Evolutionary conservation across 2,888 invertebrate genomes (phyloP), one percentile per base, ranked within the genome.

Genomic region (Epirrhoe tristata): DNA sequence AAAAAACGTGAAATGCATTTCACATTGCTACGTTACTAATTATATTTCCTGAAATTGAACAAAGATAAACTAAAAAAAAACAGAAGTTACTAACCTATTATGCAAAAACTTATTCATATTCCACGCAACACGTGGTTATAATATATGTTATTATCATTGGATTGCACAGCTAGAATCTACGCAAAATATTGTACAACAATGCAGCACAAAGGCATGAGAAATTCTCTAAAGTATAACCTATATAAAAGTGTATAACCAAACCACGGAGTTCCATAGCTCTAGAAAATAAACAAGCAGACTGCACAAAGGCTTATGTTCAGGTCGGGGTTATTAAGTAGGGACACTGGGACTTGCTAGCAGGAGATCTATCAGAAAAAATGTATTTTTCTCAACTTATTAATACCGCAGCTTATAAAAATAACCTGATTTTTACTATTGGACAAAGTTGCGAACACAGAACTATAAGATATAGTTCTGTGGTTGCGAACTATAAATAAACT

Each of bases 281-380:
- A 48, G 48, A 55, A 55, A 34, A 39, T 24, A 58, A 63, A 58
- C 17, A 46, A 24, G 46, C 55, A 54, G 50, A 54, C 50, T 58
- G 54, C 58, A 64, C 63, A 64, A 64, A 64, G 54, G 58, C 24
- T 63, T 63, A 63, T 51, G n/a, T n/a, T n/a, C n/a, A n/a, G 39
- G 31, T 39, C 58, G 16, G 46, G 36, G 54, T 39, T 58, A 58
- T 46, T 58, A 61, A 55, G 55, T 50, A 58, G 48, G 48, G 24
- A n/a, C 52, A 31, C 53, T 46, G 17, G 46, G 6, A 54, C 58
- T 16, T 53, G 64, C 48, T 58, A 14, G 46, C n/a, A 7, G 14
- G 14, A 52, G 31, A 59, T 59, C 52, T 57, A 36, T 56, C 12
- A 46, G 31, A 63, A 32, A 36, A 4, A 48, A 34, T 34, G 16